Evolutionary conservation across 2,888 invertebrate genomes (phyloP).

Genomic region (Scaptomyza reducta): DNA sequence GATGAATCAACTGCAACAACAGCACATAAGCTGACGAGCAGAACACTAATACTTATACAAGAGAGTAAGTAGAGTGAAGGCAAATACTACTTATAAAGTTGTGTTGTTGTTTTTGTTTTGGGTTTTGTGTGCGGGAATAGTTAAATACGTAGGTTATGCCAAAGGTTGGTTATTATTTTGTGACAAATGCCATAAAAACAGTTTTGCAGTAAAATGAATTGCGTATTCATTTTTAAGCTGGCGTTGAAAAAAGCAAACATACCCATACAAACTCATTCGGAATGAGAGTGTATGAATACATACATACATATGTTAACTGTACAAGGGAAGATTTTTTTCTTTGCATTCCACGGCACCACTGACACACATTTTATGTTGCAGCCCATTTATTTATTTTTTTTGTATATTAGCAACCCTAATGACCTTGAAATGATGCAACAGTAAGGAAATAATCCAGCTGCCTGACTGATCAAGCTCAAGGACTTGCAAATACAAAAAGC

Average conservation of each 20-base stretch:
- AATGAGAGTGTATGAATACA: not conserved
- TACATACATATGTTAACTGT: not conserved
- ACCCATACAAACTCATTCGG: not conserved
- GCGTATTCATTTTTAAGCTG: constrained; percentile 7
- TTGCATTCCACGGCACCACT: constrained; percentile 34
- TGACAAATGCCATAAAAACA: constrained; percentile 3
- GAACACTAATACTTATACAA: constrained; percentile 12
- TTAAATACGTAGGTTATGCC: not conserved
- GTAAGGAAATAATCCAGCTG: constrained; percentile 1
- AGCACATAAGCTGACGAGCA: constrained; percentile 35
- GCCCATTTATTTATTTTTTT: constrained; percentile 20
- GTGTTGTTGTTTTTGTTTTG: constrained; percentile 14
- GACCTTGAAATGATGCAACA: constrained; percentile 43
- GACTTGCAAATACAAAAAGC: constrained; percentile 11
- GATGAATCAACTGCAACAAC: constrained; percentile 41
- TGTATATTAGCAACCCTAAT: not conserved
- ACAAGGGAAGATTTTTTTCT: not conserved
- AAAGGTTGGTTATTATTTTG: constrained; percentile 1
- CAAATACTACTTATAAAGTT: constrained; percentile 15
- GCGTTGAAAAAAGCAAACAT: not conserved
- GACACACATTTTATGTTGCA: constrained; percentile 38
- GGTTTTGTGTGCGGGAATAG: no score
- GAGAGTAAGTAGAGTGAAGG: constrained; percentile 3
- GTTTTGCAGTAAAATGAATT: not conserved
- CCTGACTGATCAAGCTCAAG: not conserved